These are phyloP conservation scores for Gastracanthus pulcherrimus DNA, from an alignment of 2,888 invertebrate species.

Conservation along the genomic window DNA sequence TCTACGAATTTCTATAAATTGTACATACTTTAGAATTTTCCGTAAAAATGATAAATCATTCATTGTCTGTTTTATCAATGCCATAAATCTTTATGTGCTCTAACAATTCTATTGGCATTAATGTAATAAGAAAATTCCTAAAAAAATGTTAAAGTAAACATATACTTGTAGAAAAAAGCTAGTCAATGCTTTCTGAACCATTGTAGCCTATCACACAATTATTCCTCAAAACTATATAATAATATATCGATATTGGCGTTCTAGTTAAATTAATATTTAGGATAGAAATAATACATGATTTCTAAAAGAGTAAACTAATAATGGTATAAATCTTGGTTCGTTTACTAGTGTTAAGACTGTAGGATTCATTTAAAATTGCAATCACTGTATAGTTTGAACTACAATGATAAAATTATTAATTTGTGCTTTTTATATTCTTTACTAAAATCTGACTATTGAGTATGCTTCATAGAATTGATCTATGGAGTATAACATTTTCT, in stretches of 20 bases:
- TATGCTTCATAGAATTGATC: too few species aligned
- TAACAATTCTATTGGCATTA: background rate
- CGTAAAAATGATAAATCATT: conserved; percentile 5
- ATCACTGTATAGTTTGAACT: too few species aligned
- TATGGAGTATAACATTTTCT: too few species aligned
- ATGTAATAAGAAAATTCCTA: background rate
- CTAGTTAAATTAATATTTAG: conserved; percentile 1
- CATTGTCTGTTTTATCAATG: background rate
- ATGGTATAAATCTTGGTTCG: too few species aligned
- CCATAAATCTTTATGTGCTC: background rate
- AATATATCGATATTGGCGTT: background rate
- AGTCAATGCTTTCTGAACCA: background rate
- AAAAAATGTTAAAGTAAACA: background rate
- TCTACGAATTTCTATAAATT: conserved; percentile 24
- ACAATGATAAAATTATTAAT: too few species aligned
- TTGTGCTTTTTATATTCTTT: too few species aligned
- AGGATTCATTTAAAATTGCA: too few species aligned
- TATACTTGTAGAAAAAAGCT: conserved; percentile 9
- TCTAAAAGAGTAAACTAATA: too few species aligned
- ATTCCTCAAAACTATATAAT: background rate
- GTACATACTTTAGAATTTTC: background rate
- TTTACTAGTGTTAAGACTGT: too few species aligned
- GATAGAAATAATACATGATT: background rate
- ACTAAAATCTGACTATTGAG: too few species aligned
- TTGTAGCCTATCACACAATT: background rate